Evolutionary conservation across 2,113 vertebrate species (phyloP).

Genomic region (Macrotus californicus): DNA sequence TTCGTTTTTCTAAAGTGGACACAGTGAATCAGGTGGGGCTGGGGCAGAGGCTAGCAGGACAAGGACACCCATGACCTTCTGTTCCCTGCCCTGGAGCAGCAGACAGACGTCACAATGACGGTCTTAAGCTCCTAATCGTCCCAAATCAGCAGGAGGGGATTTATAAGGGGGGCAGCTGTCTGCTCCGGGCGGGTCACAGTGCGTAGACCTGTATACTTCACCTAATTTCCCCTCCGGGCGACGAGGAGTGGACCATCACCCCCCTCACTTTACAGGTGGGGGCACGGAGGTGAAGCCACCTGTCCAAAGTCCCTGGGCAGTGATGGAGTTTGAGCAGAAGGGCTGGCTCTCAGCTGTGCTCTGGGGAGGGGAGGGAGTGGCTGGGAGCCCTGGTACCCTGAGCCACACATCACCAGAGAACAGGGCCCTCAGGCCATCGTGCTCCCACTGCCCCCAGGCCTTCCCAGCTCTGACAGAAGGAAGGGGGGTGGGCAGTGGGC

Average conservation of each 20-base stretch:
- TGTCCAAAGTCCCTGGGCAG: background rate
- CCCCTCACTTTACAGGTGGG: background rate
- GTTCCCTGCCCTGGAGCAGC: background rate
- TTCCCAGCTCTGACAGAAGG: background rate
- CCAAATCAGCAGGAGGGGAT: slow-evolving; percentile 26
- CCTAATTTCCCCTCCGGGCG: background rate
- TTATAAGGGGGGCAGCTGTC: background rate
- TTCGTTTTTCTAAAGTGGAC: background rate
- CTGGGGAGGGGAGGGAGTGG: background rate
- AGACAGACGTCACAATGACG: background rate
- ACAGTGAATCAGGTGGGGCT: background rate
- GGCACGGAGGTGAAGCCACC: background rate
- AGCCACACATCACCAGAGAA: background rate
- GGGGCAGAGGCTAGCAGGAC: background rate
- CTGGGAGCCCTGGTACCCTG: accelerated
- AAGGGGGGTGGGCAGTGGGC: accelerated
- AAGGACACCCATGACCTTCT: background rate
- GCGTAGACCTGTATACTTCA: accelerated
- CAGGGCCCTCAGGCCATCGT: accelerated
- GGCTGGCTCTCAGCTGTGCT: background rate
- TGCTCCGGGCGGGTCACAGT: background rate
- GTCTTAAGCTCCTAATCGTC: slow-evolving; percentile 54
- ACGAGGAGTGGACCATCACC: accelerated
- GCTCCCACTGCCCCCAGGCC: background rate
- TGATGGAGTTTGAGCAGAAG: background rate